These are phyloP conservation scores for Xestia c-nigrum DNA, from an alignment of 2,888 invertebrate genomes.

Conservation along the genomic window DNA sequence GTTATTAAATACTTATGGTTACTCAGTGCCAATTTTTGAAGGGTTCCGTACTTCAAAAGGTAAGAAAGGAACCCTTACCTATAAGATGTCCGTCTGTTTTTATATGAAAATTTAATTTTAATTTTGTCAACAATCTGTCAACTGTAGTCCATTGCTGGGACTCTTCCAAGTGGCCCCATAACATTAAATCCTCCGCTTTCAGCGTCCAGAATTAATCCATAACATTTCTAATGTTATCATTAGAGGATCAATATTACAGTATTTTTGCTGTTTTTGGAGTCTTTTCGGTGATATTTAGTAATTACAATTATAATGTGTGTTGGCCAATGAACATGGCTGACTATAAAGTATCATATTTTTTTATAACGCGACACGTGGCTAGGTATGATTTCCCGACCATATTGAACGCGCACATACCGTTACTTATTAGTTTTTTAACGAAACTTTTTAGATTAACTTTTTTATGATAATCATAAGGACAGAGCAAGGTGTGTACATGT, in stretches of 20 bases:
- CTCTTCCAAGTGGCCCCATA: background rate
- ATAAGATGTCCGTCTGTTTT: no score
- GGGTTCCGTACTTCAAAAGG: no score
- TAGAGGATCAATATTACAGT: background rate
- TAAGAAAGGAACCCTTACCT: no score
- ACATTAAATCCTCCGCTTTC: background rate
- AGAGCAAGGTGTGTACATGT: conserved; percentile 65
- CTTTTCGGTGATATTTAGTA: background rate
- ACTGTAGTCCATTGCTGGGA: background rate
- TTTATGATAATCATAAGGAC: conserved; percentile 54
- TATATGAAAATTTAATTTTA: background rate
- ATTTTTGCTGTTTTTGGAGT: background rate
- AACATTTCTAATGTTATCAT: background rate
- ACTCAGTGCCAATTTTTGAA: background rate
- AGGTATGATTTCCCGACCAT: conserved; percentile 73
- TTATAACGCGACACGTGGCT: conserved; percentile 71
- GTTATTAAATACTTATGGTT: background rate
- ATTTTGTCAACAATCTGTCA: background rate
- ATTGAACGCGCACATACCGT: conserved; percentile 71
- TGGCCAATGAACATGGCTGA: conserved; percentile 5
- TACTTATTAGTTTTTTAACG: conserved; percentile 53
- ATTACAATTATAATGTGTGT: background rate
- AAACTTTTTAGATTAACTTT: conserved; percentile 54
- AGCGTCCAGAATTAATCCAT: no score
- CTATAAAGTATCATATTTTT: conserved; percentile 25